phyloP scores from a whole-genome alignment of 2,113 vertebrate genomes.

The Gymnorhina tibicen region DNA sequence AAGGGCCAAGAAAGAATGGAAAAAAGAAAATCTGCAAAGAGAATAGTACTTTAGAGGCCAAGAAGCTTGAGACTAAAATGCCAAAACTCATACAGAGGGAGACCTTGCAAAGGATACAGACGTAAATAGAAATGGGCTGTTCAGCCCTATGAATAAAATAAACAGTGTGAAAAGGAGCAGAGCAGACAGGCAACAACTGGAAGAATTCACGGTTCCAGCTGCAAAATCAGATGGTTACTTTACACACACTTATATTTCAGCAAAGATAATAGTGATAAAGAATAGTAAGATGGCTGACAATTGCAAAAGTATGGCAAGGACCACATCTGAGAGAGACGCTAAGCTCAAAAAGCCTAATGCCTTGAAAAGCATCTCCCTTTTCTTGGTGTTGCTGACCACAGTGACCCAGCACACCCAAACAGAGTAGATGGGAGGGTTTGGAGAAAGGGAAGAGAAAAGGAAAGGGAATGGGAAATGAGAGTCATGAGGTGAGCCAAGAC shows the following conservation, averaged over 20 bases:
- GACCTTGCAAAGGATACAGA: not conserved
- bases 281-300: not conserved
- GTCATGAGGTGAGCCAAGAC: not conserved
- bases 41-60: not conserved
- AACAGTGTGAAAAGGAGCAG: not conserved
- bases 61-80: not conserved
- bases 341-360: not conserved
- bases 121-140: not conserved
- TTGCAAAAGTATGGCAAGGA: not conserved
- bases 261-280: not conserved
- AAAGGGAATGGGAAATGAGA: not conserved
- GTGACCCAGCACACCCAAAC: not conserved
- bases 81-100: not conserved
- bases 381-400: not conserved
- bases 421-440: not conserved
- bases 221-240: not conserved
- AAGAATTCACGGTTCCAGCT: not conserved
- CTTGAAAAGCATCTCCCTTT: not conserved
- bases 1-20: not conserved
- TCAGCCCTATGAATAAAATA: not conserved
- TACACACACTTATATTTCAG: not conserved
- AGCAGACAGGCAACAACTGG: not conserved
- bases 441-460: not conserved
- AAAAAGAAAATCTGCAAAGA: not conserved
- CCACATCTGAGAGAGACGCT: not conserved